Evolutionary conservation across 2,113 vertebrate species (phyloP).

Genomic region (Rhadina sibilatrix): DNA sequence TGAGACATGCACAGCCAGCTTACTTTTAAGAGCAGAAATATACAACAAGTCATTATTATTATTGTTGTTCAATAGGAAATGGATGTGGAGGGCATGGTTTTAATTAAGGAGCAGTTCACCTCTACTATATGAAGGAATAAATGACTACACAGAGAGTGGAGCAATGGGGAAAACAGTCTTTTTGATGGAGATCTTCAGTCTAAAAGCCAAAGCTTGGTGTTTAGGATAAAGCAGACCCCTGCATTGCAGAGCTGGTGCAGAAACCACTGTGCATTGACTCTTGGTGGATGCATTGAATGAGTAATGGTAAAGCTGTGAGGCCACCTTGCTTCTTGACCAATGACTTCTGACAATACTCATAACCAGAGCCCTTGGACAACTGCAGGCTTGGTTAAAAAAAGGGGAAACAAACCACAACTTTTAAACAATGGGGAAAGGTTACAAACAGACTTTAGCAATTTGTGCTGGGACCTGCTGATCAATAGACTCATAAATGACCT

Average conservation of each 20-base stretch:
- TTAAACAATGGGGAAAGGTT: neutral
- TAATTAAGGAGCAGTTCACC: neutral
- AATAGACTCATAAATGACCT: neutral
- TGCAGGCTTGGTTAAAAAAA: neutral
- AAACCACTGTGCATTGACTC: neutral
- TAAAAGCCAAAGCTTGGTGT: neutral
- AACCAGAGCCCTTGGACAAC: neutral
- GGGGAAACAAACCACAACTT: neutral
- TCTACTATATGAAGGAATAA: neutral
- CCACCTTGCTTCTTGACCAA: neutral
- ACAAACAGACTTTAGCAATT: neutral
- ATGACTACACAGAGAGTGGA: neutral
- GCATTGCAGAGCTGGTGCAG: fast-evolving
- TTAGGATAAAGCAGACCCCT: neutral
- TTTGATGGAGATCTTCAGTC: neutral
- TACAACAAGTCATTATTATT: neutral
- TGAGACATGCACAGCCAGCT: neutral
- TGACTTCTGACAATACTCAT: neutral
- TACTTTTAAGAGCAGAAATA: neutral
- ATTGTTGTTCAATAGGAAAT: neutral
- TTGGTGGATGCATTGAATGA: neutral
- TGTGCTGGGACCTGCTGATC: neutral
- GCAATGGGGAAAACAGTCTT: neutral
- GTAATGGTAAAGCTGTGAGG: neutral
- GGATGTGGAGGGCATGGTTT: fast-evolving